Evolutionary conservation across 1,140 invertebrate species (phyloP).

Genomic region (Cyphomyrmex costatus): DNA sequence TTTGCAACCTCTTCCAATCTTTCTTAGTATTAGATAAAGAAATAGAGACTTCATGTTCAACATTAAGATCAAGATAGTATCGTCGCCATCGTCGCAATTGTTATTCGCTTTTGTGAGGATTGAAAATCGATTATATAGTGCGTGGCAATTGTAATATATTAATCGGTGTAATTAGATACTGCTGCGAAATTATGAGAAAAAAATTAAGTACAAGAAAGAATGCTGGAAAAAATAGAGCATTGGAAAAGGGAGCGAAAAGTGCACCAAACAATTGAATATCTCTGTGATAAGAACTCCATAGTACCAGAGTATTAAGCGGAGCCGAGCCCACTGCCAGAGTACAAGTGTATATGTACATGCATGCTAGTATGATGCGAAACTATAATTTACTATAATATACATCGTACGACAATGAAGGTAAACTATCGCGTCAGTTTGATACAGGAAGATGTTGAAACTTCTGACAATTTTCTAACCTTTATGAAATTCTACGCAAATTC

Average conservation of each 20-base stretch:
- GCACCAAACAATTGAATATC: conserved; percentile 81
- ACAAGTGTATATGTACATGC: conserved; percentile 70
- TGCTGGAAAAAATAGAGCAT: not conserved
- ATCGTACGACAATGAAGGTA: conserved; percentile 14
- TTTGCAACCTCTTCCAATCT: not conserved
- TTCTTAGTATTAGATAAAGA: not conserved
- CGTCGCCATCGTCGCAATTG: no score
- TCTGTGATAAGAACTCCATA: conserved; percentile 82
- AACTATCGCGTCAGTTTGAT: conserved; percentile 24
- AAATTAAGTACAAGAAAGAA: not conserved
- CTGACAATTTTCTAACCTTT: not conserved
- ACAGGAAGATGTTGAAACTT: not conserved
- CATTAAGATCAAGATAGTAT: not conserved
- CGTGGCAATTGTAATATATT: conserved; percentile 51
- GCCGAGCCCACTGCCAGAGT: conserved; percentile 82
- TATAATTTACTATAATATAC: conserved; percentile 19
- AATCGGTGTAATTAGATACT: conserved; percentile 55
- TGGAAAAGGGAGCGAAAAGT: conserved; percentile 34
- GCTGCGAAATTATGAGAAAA: conserved; percentile 2
- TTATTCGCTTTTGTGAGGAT: conserved; percentile 46
- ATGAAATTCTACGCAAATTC: not conserved
- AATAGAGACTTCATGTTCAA: not conserved
- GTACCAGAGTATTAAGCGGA: conserved; percentile 81
- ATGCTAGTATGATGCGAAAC: conserved; percentile 54
- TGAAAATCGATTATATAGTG: conserved; percentile 45